These are phyloP conservation scores for Lysandra coridon DNA, from an alignment of 2,888 invertebrate genomes.

Conservation along the genomic window DNA sequence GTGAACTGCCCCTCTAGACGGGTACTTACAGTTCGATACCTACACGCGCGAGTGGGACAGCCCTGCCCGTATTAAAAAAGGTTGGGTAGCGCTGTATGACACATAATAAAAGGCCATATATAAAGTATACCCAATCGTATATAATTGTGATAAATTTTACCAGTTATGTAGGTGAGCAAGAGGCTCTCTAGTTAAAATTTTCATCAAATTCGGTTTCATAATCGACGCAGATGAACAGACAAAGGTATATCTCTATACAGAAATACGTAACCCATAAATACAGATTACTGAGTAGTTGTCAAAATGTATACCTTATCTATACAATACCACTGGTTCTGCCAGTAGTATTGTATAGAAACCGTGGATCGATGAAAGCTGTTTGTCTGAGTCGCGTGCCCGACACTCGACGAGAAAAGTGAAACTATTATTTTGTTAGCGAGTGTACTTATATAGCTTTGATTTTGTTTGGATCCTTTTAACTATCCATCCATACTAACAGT, in stretches of 20 bases:
- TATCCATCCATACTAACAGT: background rate
- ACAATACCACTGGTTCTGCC: slow-evolving; percentile 51
- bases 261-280: background rate
- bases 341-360: slow-evolving; percentile 72
- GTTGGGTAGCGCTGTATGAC: too few species aligned
- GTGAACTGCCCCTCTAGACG: too few species aligned
- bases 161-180: too few species aligned
- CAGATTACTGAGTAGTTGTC: background rate
- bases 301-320: background rate
- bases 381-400: slow-evolving; percentile 50
- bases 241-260: background rate
- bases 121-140: too few species aligned
- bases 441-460: background rate
- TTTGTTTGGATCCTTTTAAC: background rate
- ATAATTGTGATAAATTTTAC: too few species aligned
- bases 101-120: too few species aligned
- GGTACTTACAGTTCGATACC: too few species aligned
- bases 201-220: background rate
- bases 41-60: too few species aligned
- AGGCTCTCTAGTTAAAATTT: background rate
- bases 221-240: background rate
- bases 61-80: too few species aligned
- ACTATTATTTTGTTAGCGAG: slow-evolving; percentile 31
- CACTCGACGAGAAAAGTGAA: slow-evolving; percentile 45
- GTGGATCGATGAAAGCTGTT: slow-evolving; percentile 67